Evolutionary conservation across 37 sponge, comb jelly and placozoan genomes (phyloP).

Genomic region (Cladorhizidae sp.): DNA sequence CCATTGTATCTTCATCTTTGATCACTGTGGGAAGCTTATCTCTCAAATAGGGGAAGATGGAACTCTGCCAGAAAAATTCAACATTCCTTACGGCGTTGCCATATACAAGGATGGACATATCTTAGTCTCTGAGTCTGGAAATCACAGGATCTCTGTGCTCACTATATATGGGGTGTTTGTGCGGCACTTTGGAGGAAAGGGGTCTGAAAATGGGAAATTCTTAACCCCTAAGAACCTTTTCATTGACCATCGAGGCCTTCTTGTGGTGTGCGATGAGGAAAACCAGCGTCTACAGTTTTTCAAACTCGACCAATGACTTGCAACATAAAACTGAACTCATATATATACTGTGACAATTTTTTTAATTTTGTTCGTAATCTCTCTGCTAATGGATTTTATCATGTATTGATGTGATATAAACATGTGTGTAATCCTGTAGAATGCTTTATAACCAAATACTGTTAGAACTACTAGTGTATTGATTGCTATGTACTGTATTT

Average conservation of each 20-base stretch:
- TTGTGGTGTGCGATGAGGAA: constrained; percentile 48
- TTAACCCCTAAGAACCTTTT: constrained; percentile 31
- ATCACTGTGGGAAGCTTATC: constrained; percentile 17
- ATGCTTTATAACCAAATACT: too few relatives aligned
- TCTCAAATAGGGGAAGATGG: constrained; percentile 26
- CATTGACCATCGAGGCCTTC: constrained; percentile 3
- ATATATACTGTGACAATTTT: too few relatives aligned
- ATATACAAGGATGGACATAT: constrained; percentile 37
- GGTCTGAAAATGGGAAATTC: constrained; percentile 45
- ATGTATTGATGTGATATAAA: too few relatives aligned
- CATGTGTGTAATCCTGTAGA: too few relatives aligned
- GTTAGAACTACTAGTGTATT: too few relatives aligned
- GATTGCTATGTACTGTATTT: too few relatives aligned
- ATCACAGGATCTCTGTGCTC: constrained; percentile 54
- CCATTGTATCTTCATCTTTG: constrained; percentile 35
- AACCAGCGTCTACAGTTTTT: constrained; percentile 52
- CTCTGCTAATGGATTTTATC: too few relatives aligned
- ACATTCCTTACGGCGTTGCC: constrained; percentile 38
- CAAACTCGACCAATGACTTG: too few relatives aligned
- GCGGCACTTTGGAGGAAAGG: constrained; percentile 40
- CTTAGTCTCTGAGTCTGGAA: constrained; percentile 40
- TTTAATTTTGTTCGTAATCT: too few relatives aligned
- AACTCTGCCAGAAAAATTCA: constrained; percentile 11
- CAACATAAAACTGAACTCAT: too few relatives aligned
- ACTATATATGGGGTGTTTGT: constrained; percentile 20